Conservation (phyloP, 2,888 invertebrate genomes). For the Pachymerium ferrugineum region DNA sequence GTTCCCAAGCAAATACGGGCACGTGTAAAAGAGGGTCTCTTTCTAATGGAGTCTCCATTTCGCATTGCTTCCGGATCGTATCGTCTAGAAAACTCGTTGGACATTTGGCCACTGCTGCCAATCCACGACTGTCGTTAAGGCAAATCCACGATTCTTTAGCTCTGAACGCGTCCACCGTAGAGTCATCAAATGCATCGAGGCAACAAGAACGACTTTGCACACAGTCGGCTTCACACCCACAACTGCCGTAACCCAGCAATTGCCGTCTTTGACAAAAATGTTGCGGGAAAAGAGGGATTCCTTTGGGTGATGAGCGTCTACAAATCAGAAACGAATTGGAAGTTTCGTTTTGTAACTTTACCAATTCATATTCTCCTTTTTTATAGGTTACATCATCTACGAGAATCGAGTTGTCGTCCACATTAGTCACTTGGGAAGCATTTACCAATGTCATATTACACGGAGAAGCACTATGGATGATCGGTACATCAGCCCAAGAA, state of each 20-base stretch:
- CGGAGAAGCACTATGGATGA: slow-evolving; percentile 5
- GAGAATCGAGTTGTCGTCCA: neutral
- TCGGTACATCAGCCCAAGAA: neutral
- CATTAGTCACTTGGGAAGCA: neutral
- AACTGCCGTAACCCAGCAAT: slow-evolving; percentile 29
- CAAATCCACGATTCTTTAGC: neutral
- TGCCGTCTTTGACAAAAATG: slow-evolving; percentile 19
- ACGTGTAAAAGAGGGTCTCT: neutral
- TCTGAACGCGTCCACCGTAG: neutral
- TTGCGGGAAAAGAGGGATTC: slow-evolving; percentile 19
- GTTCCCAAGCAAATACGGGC: slow-evolving; percentile 1
- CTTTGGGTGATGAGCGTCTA: neutral
- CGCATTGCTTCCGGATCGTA: neutral
- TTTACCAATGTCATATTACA: slow-evolving; percentile 24
- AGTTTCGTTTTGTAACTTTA: neutral
- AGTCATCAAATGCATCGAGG: slow-evolving; percentile 2
- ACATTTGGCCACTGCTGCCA: slow-evolving; percentile 27
- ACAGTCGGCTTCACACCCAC: slow-evolving; percentile 23
- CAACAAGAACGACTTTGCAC: slow-evolving; percentile 1
- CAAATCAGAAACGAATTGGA: neutral
- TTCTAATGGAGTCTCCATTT: neutral
- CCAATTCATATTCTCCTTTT: slow-evolving; percentile 1
- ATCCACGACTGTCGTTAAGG: neutral
- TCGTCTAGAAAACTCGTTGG: neutral
- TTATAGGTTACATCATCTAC: neutral